These are phyloP conservation scores for Orycteropus afer DNA, from an alignment of 2,113 vertebrate species.

Conservation along the genomic window DNA sequence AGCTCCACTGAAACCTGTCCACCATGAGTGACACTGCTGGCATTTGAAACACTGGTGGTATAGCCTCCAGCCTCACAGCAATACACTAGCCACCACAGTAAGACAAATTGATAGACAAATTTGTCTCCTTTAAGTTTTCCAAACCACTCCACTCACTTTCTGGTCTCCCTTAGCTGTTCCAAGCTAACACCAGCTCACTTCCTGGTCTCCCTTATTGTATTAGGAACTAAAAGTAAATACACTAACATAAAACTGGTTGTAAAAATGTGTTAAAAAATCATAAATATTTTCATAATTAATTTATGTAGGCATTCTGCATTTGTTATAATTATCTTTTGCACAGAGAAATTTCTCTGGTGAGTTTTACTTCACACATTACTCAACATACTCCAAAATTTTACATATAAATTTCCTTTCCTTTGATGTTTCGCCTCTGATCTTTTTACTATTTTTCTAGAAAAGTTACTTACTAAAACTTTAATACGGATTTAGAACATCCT, in stretches of 20 bases:
- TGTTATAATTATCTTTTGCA: conserved; percentile 78
- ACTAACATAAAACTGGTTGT: conserved; percentile 9
- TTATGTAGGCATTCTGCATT: conserved; percentile 73
- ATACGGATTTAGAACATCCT: neutral
- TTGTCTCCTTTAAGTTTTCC: too few species aligned
- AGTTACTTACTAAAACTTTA: neutral
- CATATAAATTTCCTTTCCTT: conserved; percentile 73
- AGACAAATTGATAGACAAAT: too few species aligned
- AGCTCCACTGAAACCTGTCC: too few species aligned
- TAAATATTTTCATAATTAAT: conserved; percentile 56
- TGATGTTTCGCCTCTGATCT: conserved; percentile 31
- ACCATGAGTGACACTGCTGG: too few species aligned
- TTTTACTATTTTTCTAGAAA: neutral
- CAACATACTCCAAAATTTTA: conserved; percentile 74
- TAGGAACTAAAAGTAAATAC: neutral
- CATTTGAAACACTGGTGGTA: too few species aligned
- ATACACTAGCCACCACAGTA: too few species aligned
- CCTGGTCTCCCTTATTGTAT: too few species aligned
- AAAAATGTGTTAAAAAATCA: neutral
- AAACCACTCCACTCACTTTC: too few species aligned
- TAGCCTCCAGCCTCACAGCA: too few species aligned
- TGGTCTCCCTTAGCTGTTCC: too few species aligned
- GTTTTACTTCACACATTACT: conserved; percentile 77
- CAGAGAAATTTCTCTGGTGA: conserved; percentile 69
- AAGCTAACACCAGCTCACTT: too few species aligned